Percentiles rank a stretch among this genome's conserved stretches.
These are phyloP conservation scores for Sarcophaga rosellei DNA, from an alignment of 2,888 invertebrate species.

Conservation along the genomic window DNA sequence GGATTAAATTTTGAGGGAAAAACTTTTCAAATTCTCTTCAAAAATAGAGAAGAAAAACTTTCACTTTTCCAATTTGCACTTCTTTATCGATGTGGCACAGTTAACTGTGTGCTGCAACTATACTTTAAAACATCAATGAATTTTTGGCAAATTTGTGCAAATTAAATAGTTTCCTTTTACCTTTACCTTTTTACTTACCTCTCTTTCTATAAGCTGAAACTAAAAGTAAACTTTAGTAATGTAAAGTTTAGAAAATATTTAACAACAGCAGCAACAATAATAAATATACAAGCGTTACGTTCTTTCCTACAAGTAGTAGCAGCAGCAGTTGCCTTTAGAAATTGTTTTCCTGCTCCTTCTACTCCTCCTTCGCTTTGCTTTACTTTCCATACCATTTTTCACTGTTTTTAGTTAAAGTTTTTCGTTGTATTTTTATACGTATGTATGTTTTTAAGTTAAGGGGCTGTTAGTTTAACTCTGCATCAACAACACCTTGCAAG, in stretches of 20 bases:
- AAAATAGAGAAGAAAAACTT: neutral
- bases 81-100: neutral
- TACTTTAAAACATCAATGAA: neutral
- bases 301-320: neutral
- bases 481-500: constrained; percentile 51
- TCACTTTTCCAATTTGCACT: neutral
- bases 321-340: too few relatives aligned
- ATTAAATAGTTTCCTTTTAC: neutral
- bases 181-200: neutral
- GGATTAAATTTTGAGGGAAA: neutral
- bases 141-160: neutral
- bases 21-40: too few relatives aligned
- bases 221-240: too few relatives aligned
- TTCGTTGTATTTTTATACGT: too few relatives aligned
- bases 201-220: too few relatives aligned
- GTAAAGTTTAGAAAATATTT: neutral
- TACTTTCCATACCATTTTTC: too few relatives aligned
- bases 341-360: too few relatives aligned
- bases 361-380: too few relatives aligned
- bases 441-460: too few relatives aligned
- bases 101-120: neutral
- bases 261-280: neutral
- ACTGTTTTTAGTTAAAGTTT: too few relatives aligned
- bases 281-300: neutral
- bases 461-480: constrained; percentile 33